Conservation (phyloP, 2,888 invertebrate species). For the Drosophila mayaguana region DNA sequence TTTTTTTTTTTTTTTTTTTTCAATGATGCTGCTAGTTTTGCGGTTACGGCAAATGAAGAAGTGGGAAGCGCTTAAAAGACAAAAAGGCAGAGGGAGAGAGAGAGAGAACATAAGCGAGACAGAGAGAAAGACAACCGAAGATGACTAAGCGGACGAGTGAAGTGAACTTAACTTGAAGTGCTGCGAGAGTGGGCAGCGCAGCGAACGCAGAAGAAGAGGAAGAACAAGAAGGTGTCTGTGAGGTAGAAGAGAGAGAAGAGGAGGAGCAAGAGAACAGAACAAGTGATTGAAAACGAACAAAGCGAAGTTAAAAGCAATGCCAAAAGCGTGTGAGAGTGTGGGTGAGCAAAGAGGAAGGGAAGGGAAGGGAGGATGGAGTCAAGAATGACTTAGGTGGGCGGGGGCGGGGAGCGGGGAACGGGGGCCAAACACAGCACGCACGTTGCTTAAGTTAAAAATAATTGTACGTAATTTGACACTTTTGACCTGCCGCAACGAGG, state of each 20-base stretch:
- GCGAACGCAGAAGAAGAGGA: background rate
- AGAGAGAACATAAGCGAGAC: background rate
- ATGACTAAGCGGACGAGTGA: slow-evolving; percentile 36
- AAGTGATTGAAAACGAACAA: slow-evolving; percentile 17
- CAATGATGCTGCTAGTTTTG: slow-evolving; percentile 48
- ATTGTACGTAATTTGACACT: slow-evolving; percentile 73
- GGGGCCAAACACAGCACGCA: slow-evolving; percentile 20
- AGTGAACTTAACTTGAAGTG: slow-evolving; percentile 15
- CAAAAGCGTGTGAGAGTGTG: background rate
- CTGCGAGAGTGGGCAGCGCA: slow-evolving; percentile 4
- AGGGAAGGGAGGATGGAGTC: background rate
- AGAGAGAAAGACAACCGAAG: slow-evolving; percentile 23
- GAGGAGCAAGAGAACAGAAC: slow-evolving; percentile 5
- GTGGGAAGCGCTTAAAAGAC: slow-evolving; percentile 59
- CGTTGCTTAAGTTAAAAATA: slow-evolving; percentile 56
- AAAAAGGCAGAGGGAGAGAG: slow-evolving; percentile 3
- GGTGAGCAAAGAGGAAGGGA: background rate
- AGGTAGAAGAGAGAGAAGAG: background rate
- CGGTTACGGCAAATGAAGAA: slow-evolving; percentile 52
- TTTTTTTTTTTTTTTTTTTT: slow-evolving; percentile 11
- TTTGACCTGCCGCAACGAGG: slow-evolving; percentile 72
- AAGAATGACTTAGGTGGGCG: background rate
- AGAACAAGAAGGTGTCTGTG: background rate
- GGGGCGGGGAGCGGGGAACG: background rate
- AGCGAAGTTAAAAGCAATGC: slow-evolving; percentile 20